Evolutionary conservation across 2,888 invertebrate species (phyloP).

Genomic region (Leptogaster cylindrica): DNA sequence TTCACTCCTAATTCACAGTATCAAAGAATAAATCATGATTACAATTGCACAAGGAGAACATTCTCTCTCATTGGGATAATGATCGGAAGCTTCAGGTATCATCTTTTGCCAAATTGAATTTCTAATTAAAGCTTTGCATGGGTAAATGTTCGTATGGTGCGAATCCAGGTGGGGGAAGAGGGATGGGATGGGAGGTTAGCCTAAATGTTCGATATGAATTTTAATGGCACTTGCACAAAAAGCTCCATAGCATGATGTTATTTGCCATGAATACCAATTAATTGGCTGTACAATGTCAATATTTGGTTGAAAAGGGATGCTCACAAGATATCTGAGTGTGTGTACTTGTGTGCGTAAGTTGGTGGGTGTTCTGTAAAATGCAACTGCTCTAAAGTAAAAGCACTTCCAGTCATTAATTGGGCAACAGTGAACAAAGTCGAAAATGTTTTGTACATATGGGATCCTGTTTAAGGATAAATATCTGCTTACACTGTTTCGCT

Average conservation of each 20-base stretch:
- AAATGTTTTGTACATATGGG: no score
- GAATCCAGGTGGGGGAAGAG: background rate
- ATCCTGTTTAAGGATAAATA: no score
- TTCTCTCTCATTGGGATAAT: slow-evolving; percentile 26
- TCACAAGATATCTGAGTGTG: background rate
- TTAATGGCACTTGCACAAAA: slow-evolving; percentile 25
- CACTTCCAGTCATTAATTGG: no score
- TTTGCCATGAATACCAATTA: slow-evolving; percentile 36
- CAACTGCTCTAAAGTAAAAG: no score
- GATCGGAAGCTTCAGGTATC: slow-evolving; percentile 31
- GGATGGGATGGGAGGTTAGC: background rate
- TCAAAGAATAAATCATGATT: no score
- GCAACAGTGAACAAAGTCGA: no score
- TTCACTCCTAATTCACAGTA: no score
- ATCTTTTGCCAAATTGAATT: slow-evolving; percentile 27
- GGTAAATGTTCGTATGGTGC: slow-evolving; percentile 4
- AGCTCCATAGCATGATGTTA: slow-evolving; percentile 5
- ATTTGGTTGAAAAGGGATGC: slow-evolving; percentile 7
- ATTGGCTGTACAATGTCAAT: slow-evolving; percentile 25
- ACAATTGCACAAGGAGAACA: no score
- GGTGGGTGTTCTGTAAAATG: no score
- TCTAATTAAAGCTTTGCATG: slow-evolving; percentile 7
- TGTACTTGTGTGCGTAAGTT: no score
- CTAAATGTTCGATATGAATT: slow-evolving; percentile 36
- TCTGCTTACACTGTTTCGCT: no score